phyloP scores from a whole-genome alignment of 2,888 invertebrate genomes.

The Belgica antarctica region DNA sequence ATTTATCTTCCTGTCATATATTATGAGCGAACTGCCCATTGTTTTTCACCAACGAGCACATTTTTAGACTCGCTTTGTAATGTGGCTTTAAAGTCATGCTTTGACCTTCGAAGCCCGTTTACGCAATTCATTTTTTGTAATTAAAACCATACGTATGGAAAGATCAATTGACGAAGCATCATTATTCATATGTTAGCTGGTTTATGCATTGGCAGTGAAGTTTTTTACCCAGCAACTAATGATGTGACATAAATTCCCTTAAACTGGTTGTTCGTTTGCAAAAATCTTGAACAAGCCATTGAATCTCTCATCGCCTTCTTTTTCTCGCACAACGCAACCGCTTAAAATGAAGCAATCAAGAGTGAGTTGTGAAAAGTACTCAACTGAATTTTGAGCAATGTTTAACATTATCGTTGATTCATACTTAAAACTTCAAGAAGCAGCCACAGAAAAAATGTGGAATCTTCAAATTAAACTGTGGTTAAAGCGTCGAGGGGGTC shows the following conservation, averaged over 20 bases:
- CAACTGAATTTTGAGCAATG: not conserved
- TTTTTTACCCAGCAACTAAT: not conserved
- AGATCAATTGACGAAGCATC: not conserved
- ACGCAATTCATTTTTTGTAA: slow-evolving; percentile 23
- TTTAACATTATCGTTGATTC: not conserved
- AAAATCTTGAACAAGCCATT: slow-evolving; percentile 10
- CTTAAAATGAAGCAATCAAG: slow-evolving; percentile 6
- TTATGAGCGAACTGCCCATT: slow-evolving; percentile 41
- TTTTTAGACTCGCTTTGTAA: slow-evolving; percentile 10
- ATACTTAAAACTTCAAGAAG: not conserved
- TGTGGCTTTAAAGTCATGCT: slow-evolving; percentile 4
- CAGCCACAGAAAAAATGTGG: not conserved
- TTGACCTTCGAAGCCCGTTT: slow-evolving; percentile 20
- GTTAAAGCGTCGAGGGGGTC: too few relatives aligned
- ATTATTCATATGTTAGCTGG: not conserved
- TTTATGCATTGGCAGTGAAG: not conserved
- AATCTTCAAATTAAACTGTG: too few relatives aligned
- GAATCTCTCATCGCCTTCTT: too few relatives aligned
- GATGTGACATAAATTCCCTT: slow-evolving; percentile 7
- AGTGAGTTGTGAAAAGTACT: not conserved
- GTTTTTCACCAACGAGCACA: too few relatives aligned
- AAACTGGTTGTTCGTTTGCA: slow-evolving; percentile 2
- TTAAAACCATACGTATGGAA: slow-evolving; percentile 9
- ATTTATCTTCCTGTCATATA: slow-evolving; percentile 43
- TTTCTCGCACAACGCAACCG: not conserved